A percentile compares a stretch with the other conserved stretches of the same genome.
Conservation (phyloP, 1,140 invertebrate species). For the Euura saliciscinereae region DNA sequence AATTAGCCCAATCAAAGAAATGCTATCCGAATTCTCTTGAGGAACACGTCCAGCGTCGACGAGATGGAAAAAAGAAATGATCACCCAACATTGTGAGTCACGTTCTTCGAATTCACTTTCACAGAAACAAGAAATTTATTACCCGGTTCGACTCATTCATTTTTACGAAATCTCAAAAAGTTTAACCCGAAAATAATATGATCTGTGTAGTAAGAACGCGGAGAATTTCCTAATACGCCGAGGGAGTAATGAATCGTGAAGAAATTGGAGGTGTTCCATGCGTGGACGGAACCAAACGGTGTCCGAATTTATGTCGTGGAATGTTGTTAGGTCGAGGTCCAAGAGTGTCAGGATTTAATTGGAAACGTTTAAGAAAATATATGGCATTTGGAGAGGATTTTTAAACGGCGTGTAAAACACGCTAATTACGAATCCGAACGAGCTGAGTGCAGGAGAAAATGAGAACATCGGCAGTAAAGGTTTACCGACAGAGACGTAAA, state of each 20-base stretch:
- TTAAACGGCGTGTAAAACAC: constrained; percentile 2
- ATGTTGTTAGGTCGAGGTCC: background rate
- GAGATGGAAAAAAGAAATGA: background rate
- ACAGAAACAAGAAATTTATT: too few species aligned
- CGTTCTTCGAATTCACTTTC: too few species aligned
- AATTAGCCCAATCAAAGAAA: constrained; percentile 44
- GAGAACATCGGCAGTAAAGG: background rate
- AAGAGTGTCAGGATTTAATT: background rate
- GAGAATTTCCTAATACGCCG: too few species aligned
- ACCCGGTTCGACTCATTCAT: too few species aligned
- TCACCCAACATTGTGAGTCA: too few species aligned
- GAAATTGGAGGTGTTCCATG: too few species aligned
- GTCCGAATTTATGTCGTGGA: background rate
- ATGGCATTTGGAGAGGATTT: background rate
- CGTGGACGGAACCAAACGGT: too few species aligned
- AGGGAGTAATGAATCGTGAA: too few species aligned
- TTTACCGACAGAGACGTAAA: background rate
- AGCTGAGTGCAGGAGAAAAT: background rate
- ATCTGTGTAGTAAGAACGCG: background rate
- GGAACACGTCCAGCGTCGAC: constrained; percentile 12
- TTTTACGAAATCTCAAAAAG: constrained; percentile 16
- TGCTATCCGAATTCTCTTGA: constrained; percentile 29
- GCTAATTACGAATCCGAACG: background rate
- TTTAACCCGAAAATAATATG: background rate
- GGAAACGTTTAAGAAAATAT: background rate